Base-by-base conservation (phyloP, 2,888 invertebrate genomes). In the Conistra vaccinii region DNA sequence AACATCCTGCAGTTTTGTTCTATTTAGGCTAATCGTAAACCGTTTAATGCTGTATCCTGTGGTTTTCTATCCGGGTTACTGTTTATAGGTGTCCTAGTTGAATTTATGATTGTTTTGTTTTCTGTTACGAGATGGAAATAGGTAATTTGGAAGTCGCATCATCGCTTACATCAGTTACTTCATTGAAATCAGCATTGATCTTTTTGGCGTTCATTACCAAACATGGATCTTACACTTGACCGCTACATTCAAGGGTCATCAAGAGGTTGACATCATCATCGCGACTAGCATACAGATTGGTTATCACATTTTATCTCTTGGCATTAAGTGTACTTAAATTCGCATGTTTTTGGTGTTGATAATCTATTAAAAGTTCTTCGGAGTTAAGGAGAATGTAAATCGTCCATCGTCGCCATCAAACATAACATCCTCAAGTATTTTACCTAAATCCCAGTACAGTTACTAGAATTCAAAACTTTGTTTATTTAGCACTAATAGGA, bases 1-100 rank as follows among this genome's bases (percentile, higher is more conserved):
- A 35, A 29, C 85, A 82, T 82, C 71, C 69, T 77, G 78, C 55
- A 67, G 48, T 57, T 81, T 75, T 60, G 39, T 68, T 75, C 12
- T 67, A 77, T 77, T 20, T 42, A 69, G 62, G 72, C 66, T 76
- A 72, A 69, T 85, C 58, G 72, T 82, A 61, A 71, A 32, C 69
- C 20, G 45, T 75, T 74, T 32, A 26, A 53, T 61, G 39, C 20
- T 68, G 57, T 68, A 65, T 76, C 85, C 81, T 75, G 81, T 62
- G 51, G n/a, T 65, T 74, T 61, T 62, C n/a, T 65, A 68, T 85
- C 68, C 68, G 65, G 70, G 81, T 81, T 60, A 53, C 17, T n/a
- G 14, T 68, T 61, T 73, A 69, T 69, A 69, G 63, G 53, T 51
- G 81, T 69, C n/a, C 75, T 63, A 74, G 23, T 81, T 81, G 5